These are phyloP conservation scores for Butastur rufipennis DNA, from an alignment of 2,113 vertebrate genomes.

Conservation along the genomic window DNA sequence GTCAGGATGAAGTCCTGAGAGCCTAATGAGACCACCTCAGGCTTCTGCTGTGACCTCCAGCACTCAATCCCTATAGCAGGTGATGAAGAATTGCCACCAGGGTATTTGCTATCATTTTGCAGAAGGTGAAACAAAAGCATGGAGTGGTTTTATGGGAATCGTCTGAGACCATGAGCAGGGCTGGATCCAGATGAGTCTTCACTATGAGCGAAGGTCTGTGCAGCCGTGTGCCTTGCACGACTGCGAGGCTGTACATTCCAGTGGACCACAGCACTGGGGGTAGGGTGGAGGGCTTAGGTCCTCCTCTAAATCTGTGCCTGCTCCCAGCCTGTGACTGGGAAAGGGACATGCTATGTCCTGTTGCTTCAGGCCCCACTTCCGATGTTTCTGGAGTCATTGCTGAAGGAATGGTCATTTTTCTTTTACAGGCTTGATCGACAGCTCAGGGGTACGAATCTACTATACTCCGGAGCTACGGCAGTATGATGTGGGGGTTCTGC, in stretches of 20 bases:
- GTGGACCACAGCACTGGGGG: neutral
- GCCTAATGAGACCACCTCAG: neutral
- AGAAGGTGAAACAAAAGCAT: neutral
- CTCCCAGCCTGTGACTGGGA: neutral
- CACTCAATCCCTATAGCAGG: neutral
- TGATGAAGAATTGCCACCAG: neutral
- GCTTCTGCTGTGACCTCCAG: neutral
- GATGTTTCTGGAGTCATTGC: neutral
- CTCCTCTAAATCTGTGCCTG: neutral
- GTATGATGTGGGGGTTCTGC: constrained; percentile 73
- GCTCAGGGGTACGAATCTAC: constrained; percentile 76
- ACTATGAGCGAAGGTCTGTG: neutral
- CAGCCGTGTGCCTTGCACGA: neutral
- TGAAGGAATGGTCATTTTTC: neutral
- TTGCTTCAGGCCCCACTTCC: neutral
- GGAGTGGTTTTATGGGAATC: neutral
- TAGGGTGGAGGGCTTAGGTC: neutral
- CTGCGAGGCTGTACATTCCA: neutral
- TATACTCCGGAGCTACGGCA: constrained; percentile 67
- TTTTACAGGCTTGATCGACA: constrained; percentile 72
- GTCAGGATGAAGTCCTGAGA: neutral
- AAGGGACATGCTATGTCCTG: neutral
- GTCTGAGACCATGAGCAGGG: neutral
- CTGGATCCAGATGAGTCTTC: neutral
- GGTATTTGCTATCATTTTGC: neutral